A percentile compares a stretch with the other conserved stretches of the same genome.
phyloP scores from a whole-genome alignment of 2,797 vertebrate species.

The Xenentodon cancila region DNA sequence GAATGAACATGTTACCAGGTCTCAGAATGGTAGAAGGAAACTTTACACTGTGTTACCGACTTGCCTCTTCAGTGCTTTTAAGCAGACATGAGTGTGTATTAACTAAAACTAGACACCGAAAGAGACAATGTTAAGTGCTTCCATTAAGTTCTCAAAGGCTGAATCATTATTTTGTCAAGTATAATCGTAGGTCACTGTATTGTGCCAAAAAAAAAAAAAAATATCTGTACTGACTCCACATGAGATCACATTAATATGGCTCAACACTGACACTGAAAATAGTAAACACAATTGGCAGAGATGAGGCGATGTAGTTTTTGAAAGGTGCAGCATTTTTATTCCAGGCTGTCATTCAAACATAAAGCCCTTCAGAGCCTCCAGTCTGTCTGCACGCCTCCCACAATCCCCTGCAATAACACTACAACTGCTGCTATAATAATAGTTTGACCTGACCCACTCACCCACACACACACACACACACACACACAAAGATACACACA shows the following conservation, averaged over 20 bases:
- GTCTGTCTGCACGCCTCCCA: slow-evolving; percentile 60
- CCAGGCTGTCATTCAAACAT: slow-evolving; percentile 56
- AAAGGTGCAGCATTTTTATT: slow-evolving; percentile 33
- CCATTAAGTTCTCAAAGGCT: background rate
- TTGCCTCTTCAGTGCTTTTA: too few species aligned
- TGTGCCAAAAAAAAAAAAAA: background rate
- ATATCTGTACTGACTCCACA: background rate
- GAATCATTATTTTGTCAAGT: background rate
- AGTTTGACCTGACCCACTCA: slow-evolving; percentile 64
- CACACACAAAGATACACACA: too few species aligned
- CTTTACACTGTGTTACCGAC: too few species aligned
- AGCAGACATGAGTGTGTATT: too few species aligned
- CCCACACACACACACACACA: background rate
- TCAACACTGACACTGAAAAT: background rate
- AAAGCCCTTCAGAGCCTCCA: slow-evolving; percentile 55
- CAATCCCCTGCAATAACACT: slow-evolving; percentile 71
- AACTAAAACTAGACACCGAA: background rate
- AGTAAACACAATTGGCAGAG: background rate
- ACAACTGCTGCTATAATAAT: slow-evolving; percentile 71
- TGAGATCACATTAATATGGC: background rate
- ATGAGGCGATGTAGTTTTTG: slow-evolving; percentile 11
- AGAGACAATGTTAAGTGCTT: background rate
- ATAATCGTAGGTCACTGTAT: too few species aligned
- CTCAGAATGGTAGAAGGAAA: too few species aligned
- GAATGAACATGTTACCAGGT: too few species aligned